Base-by-base conservation (phyloP, 2,113 vertebrate genomes). In the Australoheros scitulus region DNA sequence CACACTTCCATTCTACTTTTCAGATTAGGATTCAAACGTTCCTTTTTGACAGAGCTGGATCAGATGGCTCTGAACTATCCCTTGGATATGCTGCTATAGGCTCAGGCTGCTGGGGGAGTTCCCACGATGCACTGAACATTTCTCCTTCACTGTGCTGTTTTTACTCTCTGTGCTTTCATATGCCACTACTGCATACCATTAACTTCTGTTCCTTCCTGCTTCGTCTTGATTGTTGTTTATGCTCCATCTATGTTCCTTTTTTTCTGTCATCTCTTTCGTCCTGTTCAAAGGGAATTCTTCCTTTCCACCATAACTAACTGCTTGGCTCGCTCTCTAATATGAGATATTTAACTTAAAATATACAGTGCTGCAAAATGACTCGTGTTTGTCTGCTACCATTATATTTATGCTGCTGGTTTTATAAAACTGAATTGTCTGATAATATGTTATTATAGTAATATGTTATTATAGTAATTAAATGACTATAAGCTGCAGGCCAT, bases 371-470 rank as follows among this genome's bases (percentile, higher is more conserved):
- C 43, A 68, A 6, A 68, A 68, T 47, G 0, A 65, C 63, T 65
- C 17, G 64, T 68, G 41, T 47, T 26, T 47, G 5, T 47, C 64
- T 29, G 41, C 7, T 52, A 52, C 7, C 20, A 20, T 7, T 52
- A 52, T 52, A 17, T 4, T 50, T 50, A 70, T 29, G 3, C 15
- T 32, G 20, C 41, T 4, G 0, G 65, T 52, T 15, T 15, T 32
- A n/a, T 32, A 8, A 47, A 52, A 72, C 43, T 43, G 11, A 70
- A 70, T 17, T 72, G 29, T 32, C 1, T 0, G 0, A 72, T 15
- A 50, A 50, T 29, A 52, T 52, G 11, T 8, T 32, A 20, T 13
- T 22, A 64, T 7, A 47, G 24, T 29, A 29, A 70, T 70, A 52
- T 52, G 11, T 8, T 32, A 20, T 13, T 22, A 64, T 7, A 47